Conservation (phyloP, 2,113 vertebrate species). For the Gavialis gangeticus region DNA sequence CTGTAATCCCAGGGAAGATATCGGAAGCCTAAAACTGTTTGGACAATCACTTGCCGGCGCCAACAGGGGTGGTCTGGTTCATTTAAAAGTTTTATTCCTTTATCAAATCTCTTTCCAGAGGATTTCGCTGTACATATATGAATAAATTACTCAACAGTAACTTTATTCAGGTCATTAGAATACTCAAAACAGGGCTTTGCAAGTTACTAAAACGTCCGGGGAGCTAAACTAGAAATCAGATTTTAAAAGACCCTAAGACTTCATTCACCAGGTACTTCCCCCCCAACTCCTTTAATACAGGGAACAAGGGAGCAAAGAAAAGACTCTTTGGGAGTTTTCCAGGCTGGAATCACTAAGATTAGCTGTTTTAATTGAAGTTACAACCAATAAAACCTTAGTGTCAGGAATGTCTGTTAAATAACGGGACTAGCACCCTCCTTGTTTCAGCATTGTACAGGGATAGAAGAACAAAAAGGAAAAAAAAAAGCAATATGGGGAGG, state of each 20-base stretch:
- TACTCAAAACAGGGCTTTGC: slow-evolving; percentile 7
- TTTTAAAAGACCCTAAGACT: slow-evolving; percentile 15
- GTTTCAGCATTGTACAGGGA: not conserved
- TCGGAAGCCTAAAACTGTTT: accelerated
- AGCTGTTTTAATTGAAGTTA: not conserved
- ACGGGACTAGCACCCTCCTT: not conserved
- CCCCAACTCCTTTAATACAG: not conserved
- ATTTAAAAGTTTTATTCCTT: slow-evolving; percentile 41
- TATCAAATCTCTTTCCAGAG: slow-evolving; percentile 13
- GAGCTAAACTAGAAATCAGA: slow-evolving; percentile 58
- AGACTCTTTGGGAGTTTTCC: not conserved
- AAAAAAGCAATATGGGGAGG: not conserved
- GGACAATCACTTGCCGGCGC: not conserved
- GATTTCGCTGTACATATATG: not conserved
- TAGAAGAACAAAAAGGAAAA: not conserved
- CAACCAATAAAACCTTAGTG: not conserved
- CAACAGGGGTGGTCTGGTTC: not conserved
- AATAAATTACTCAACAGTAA: slow-evolving; percentile 67
- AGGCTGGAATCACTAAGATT: not conserved
- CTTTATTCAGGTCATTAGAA: slow-evolving; percentile 59
- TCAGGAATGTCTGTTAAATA: not conserved
- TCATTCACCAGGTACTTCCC: not conserved
- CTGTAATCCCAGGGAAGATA: no score
- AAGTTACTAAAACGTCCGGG: slow-evolving; percentile 59
- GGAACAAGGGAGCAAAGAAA: not conserved